phyloP scores from a whole-genome alignment of 2,888 invertebrate species.

The Ariolimax columbianus region DNA sequence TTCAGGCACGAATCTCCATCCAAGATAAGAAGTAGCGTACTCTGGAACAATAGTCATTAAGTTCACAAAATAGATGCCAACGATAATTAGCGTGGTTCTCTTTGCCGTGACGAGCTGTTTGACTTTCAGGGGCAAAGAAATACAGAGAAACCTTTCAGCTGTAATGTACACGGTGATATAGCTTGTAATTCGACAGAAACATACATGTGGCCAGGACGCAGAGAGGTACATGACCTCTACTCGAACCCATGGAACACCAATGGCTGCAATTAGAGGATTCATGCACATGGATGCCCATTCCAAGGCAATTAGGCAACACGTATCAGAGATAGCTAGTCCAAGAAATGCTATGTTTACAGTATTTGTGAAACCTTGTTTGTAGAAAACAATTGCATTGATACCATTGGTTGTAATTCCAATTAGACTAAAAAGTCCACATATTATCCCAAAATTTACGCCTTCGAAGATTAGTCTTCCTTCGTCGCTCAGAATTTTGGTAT shows the following conservation, averaged over 20 bases:
- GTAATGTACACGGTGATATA: constrained; percentile 15
- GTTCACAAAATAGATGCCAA: neutral
- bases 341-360: constrained; percentile 13
- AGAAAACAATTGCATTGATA: constrained; percentile 16
- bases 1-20: neutral
- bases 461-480: neutral
- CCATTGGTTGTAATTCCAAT: neutral
- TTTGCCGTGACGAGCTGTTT: neutral
- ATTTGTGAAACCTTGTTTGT: constrained; percentile 17
- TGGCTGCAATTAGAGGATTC: neutral
- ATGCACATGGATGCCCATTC: constrained; percentile 9
- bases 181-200: neutral
- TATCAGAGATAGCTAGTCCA: neutral
- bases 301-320: neutral
- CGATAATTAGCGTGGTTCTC: neutral
- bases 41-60: constrained; percentile 4
- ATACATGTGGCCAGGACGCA: neutral
- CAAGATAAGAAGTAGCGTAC: neutral
- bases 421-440: neutral
- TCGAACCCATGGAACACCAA: neutral
- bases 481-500: neutral
- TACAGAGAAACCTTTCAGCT: constrained; percentile 2
- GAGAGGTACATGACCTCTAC: neutral
- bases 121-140: constrained; percentile 3
- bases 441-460: neutral